phyloP scores from a whole-genome alignment of 1,140 invertebrate species.

The Bicyclus anynana region DNA sequence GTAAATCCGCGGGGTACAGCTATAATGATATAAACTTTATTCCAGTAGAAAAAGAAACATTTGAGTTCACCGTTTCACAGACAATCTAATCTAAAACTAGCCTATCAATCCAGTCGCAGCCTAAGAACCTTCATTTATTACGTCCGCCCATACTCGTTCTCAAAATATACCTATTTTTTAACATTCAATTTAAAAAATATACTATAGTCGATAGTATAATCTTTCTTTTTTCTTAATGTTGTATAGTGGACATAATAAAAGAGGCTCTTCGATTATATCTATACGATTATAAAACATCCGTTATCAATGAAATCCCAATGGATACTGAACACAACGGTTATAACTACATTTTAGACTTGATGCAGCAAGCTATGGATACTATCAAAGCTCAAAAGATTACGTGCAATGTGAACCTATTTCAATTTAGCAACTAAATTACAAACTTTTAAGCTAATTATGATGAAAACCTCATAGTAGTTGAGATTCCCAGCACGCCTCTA shows the following conservation, averaged over 20 bases:
- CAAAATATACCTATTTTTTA: too few relatives aligned
- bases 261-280: not conserved
- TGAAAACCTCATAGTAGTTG: constrained; percentile 47
- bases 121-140: not conserved
- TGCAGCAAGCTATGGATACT: constrained; percentile 75
- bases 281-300: not conserved
- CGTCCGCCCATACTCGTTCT: not conserved
- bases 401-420: constrained; percentile 35
- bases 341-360: constrained; percentile 55
- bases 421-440: constrained; percentile 59
- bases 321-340: constrained; percentile 25
- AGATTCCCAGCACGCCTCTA: constrained; percentile 55
- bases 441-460: constrained; percentile 54
- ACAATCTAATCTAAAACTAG: too few relatives aligned
- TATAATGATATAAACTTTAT: too few relatives aligned
- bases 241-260: not conserved
- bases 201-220: too few relatives aligned
- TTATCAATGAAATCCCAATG: constrained; percentile 10
- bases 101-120: not conserved
- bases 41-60: too few relatives aligned
- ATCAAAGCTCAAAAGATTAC: constrained; percentile 54
- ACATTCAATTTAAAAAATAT: too few relatives aligned
- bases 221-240: too few relatives aligned
- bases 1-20: too few relatives aligned
- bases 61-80: too few relatives aligned